Evolutionary conservation across 2,797 vertebrate species (phyloP), one percentile per base, ranked within the genome.

Genomic region (Epinephelus malabaricus): DNA sequence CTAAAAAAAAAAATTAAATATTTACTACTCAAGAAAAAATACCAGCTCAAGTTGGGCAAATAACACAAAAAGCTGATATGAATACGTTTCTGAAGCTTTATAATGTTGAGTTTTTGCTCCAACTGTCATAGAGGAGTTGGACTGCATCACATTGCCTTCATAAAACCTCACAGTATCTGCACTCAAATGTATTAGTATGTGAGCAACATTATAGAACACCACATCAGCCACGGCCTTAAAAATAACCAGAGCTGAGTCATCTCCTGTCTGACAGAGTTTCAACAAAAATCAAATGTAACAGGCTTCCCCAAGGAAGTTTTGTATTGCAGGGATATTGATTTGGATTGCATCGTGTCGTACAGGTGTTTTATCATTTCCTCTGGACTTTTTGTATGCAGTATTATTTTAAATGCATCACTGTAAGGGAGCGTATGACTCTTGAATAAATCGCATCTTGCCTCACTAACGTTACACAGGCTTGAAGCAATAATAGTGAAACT

Each of bases 11-110:
- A 46, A 13, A 38, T 23, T 10, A 15, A 64, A 43, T n/a, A 27
- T 61, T 55, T 62, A 18, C n/a, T 13, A 6, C 58, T 66, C 3
- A 55, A 13, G 27, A 53, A 15, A 47, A 63, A 69, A 69, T 27
- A 46, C 3, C 11, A 40, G 9, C 46, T 43, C 19, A 30, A 14
- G 9, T 10, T 45, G 34, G 19, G 25, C 0, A 0, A 50, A 43
- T 23, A 6, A n/a, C 25, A 21, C n/a, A 0, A 46, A 61, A n/a
- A 40, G 18, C 18, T 5, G 8, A 18, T 55, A 43, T 13, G 1
- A 46, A 38, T n/a, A 50, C 6, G 1, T 47, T 4, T 63, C 21
- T 46, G 2, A 23, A 19, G n/a, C 30, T 43, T 53, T 19, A 9
- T 43, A 50, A 27, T 30, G 30, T 17, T n/a, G 38, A n/a, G 5